These are phyloP conservation scores for Hydrolagus affinis DNA, from an alignment of 2,113 vertebrate species.

Conservation along the genomic window DNA sequence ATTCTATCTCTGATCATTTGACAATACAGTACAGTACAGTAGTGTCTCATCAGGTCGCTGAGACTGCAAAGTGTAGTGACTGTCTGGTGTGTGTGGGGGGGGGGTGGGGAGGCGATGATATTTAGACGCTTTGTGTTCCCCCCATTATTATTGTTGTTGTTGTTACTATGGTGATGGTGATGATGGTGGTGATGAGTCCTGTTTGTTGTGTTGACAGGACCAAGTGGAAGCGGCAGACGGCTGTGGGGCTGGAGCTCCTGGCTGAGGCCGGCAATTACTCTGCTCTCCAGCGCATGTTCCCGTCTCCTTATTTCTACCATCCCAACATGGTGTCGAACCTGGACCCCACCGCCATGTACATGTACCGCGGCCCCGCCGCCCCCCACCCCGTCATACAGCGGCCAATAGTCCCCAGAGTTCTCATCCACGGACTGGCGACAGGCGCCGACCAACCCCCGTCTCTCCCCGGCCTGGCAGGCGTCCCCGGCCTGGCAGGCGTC, in stretches of 20 bases:
- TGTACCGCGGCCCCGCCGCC: slow-evolving; percentile 85
- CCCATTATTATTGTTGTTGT: neutral
- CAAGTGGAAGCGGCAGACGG: slow-evolving; percentile 96
- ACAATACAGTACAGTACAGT: too few species aligned
- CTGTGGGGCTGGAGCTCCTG: slow-evolving; percentile 87
- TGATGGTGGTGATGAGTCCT: neutral
- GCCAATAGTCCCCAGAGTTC: slow-evolving; percentile 85
- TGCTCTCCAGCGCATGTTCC: slow-evolving; percentile 92
- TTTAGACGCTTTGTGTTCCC: too few species aligned
- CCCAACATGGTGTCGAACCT: slow-evolving; percentile 89
- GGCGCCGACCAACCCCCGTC: slow-evolving; percentile 78
- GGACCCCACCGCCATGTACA: slow-evolving; percentile 87
- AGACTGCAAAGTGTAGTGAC: too few species aligned
- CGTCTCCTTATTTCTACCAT: slow-evolving; percentile 93
- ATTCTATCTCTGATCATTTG: too few species aligned
- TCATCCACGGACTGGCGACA: slow-evolving; percentile 88
- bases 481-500: slow-evolving; percentile 76
- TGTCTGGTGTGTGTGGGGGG: too few species aligned
- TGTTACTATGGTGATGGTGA: neutral
- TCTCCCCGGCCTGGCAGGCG: slow-evolving; percentile 74
- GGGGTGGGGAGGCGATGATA: too few species aligned
- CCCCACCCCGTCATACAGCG: slow-evolving; percentile 83
- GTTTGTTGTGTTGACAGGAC: slow-evolving; percentile 58
- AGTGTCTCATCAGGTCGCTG: too few species aligned
- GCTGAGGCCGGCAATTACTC: slow-evolving; percentile 94